Evolutionary conservation across 2,113 vertebrate genomes (phyloP).

Genomic region (Trichechus manatus): DNA sequence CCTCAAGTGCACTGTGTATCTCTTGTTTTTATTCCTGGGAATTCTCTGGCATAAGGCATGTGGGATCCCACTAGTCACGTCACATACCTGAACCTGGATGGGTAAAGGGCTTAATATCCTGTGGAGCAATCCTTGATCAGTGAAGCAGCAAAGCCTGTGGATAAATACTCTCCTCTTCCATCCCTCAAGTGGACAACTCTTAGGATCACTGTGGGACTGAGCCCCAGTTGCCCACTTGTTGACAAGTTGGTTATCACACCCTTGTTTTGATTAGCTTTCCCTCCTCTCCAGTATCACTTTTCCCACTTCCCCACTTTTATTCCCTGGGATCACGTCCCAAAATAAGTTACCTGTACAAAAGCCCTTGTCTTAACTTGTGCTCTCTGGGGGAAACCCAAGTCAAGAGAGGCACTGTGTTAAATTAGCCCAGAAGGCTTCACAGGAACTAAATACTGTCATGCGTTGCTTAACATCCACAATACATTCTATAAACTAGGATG

Average conservation of each 20-base stretch:
- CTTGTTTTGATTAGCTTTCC: neutral
- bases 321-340: neutral
- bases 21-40: neutral
- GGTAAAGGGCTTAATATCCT: neutral
- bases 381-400: neutral
- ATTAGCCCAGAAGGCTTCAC: neutral
- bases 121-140: neutral
- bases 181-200: neutral
- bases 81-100: neutral
- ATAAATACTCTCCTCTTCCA: neutral
- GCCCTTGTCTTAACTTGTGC: neutral
- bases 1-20: accelerated
- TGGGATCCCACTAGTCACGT: neutral
- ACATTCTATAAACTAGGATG: too few species aligned
- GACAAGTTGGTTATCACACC: neutral
- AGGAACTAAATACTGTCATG: neutral
- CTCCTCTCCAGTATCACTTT: neutral
- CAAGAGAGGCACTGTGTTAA: neutral
- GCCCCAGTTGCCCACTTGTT: neutral
- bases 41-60: neutral
- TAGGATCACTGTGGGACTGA: neutral
- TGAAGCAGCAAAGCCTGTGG: neutral
- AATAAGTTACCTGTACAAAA: neutral
- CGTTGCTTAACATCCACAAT: too few species aligned
- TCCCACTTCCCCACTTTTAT: neutral